phyloP scores from a whole-genome alignment of 2,113 vertebrate genomes.

The Salvelinus alpinus region DNA sequence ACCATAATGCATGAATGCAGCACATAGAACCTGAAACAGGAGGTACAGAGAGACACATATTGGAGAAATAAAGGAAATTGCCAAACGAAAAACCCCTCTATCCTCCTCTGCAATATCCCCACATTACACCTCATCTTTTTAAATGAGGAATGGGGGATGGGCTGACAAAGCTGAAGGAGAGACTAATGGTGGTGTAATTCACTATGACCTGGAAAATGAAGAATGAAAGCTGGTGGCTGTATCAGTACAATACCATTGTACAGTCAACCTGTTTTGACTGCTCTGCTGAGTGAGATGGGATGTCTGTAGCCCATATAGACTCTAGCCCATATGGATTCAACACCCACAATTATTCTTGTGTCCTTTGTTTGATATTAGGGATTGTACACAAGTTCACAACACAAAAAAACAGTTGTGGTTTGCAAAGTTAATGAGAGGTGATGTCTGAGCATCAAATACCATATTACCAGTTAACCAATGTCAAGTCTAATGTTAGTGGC shows the following conservation, averaged over 20 bases:
- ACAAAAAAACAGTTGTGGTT: background rate
- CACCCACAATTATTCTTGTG: background rate
- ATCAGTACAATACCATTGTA: constrained; percentile 29
- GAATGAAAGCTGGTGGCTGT: constrained; percentile 34
- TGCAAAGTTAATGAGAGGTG: background rate
- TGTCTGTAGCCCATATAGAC: background rate
- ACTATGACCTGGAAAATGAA: constrained; percentile 63
- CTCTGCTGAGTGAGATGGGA: no score
- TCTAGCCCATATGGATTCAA: background rate
- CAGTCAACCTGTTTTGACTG: constrained; percentile 56
- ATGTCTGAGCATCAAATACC: background rate
- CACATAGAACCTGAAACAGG: background rate
- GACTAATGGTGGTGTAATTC: constrained; percentile 19
- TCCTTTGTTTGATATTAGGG: background rate
- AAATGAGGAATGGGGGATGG: background rate
- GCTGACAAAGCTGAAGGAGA: constrained; percentile 3
- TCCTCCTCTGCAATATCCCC: background rate
- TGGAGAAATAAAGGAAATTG: background rate
- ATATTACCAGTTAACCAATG: constrained; percentile 11
- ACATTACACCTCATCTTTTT: background rate
- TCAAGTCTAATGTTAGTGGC: constrained; percentile 43
- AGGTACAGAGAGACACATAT: background rate
- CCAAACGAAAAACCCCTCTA: background rate
- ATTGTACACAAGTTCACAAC: background rate
- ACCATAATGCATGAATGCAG: background rate